Base-by-base conservation (phyloP, 2,113 vertebrate species). In the Anthoscopus minutus region DNA sequence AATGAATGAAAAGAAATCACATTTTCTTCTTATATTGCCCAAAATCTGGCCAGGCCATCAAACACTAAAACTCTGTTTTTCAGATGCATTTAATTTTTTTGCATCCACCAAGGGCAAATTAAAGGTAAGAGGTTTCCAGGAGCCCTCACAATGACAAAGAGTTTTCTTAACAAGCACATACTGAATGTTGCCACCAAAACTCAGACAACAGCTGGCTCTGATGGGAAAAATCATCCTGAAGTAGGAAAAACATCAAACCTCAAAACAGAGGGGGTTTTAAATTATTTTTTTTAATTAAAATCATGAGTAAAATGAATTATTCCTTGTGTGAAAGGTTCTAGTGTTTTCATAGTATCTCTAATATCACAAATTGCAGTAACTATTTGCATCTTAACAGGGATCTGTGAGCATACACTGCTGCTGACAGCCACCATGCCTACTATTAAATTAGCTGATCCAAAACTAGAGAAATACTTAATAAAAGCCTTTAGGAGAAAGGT, bases 201-300 rank as follows among this genome's bases (percentile, higher is more conserved):
- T 45, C 80, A 72, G 69, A 65, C 72, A 93, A 44, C 73, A 76
- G 65, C 93, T 93, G 65, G 53, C 57, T 86, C 72, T 65, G 53
- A 79, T 24, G 22, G 64, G 33, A 70, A 90, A 51, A 91, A 64
- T 31, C 56, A 83, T 2, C 0, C 31, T 76, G 38, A 78, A 76
- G 37, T 6, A 92, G 44, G 62, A 91, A 89, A 89, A 95, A 91
- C 23, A 44, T 85, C 81, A 94, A 91, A 60, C 18, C 45, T 82
- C 70, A 69, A 69, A 94, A 91, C 25, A 69, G 48, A 65, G 12
- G 7, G 10, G 10, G 1, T 2, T 48, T 47, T 42, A 20, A 65
- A 51, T 51, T 27, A 22, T 15, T 16, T 27, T 45, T 37, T 22
- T 44, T 51, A 11, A 21, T 18, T 42, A 35, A 64, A 61, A 87